phyloP scores from a whole-genome alignment of 1,140 invertebrate species.

The Acromyrmex charruanus region DNA sequence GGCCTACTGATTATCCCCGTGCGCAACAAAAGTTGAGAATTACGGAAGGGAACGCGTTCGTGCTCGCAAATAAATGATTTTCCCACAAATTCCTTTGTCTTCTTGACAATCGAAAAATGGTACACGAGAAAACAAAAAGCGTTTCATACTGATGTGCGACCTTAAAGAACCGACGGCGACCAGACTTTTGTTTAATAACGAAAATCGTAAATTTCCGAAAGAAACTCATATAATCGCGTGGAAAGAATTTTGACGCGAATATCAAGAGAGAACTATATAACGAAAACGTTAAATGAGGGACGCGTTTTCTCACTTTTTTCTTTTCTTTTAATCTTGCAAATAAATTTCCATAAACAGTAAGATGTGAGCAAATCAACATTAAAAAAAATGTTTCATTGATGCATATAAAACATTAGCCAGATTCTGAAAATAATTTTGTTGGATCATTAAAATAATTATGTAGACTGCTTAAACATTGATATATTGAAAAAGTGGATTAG shows the following conservation, averaged over 20 bases:
- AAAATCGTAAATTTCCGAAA: conserved; percentile 71
- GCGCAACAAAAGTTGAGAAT: conserved; percentile 37
- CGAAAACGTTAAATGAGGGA: conserved; percentile 13
- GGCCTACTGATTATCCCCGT: conserved; percentile 45
- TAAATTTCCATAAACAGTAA: no score
- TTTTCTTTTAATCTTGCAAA: no score
- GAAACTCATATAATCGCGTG: not conserved
- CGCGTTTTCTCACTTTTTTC: not conserved
- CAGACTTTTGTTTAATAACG: conserved; percentile 69
- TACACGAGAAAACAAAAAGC: not conserved
- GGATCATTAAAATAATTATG: no score
- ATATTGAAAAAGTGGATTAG: no score
- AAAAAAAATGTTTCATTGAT: no score
- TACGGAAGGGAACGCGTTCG: conserved; percentile 16
- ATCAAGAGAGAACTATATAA: not conserved
- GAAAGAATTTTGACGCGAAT: conserved; percentile 7
- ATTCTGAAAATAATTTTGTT: no score
- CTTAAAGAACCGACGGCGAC: conserved; percentile 25
- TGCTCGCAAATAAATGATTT: conserved; percentile 31
- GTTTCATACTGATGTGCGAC: conserved; percentile 14
- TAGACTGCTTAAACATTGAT: no score
- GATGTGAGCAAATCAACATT: no score
- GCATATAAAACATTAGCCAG: no score
- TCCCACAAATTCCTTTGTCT: conserved; percentile 14
- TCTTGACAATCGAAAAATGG: not conserved